phyloP scores from a whole-genome alignment of 1,140 invertebrate species.

The Cydia fagiglandana region DNA sequence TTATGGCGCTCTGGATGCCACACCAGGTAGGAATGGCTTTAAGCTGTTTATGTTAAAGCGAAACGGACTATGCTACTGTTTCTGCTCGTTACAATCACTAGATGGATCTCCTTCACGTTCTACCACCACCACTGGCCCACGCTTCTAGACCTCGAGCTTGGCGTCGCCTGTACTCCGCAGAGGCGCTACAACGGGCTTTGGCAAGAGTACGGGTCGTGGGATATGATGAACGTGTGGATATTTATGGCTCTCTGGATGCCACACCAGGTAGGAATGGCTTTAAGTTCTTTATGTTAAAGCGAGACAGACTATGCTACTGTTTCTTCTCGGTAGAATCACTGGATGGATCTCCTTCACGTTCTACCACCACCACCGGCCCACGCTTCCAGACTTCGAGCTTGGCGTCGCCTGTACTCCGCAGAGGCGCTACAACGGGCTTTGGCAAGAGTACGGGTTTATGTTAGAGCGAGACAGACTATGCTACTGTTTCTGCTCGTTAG shows the following conservation, averaged over 20 bases:
- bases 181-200: slow-evolving; percentile 90
- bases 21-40: slow-evolving; percentile 75
- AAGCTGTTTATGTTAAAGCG: too few relatives aligned
- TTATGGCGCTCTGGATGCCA: slow-evolving; percentile 92
- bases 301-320: too few relatives aligned
- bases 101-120: slow-evolving; percentile 91
- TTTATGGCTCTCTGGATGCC: slow-evolving; percentile 93
- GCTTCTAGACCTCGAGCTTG: slow-evolving; percentile 90
- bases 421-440: slow-evolving; percentile 91
- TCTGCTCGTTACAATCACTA: slow-evolving; percentile 79
- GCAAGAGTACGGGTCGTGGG: slow-evolving; percentile 95
- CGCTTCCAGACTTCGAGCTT: slow-evolving; percentile 88
- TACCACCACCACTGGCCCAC: slow-evolving; percentile 90
- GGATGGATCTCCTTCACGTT: slow-evolving; percentile 92
- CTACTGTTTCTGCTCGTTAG: too few relatives aligned
- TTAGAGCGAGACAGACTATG: too few relatives aligned
- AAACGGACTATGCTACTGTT: too few relatives aligned
- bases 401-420: slow-evolving; percentile 93
- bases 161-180: slow-evolving; percentile 92
- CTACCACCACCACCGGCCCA: slow-evolving; percentile 90
- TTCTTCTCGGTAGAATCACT: slow-evolving; percentile 75
- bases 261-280: slow-evolving; percentile 79
- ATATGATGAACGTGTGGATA: slow-evolving; percentile 96
- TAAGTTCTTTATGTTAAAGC: too few relatives aligned
- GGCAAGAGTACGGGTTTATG: slow-evolving; percentile 85